Conservation (phyloP, 2,113 vertebrate genomes). For the Chaetorhynchus papuensis region DNA sequence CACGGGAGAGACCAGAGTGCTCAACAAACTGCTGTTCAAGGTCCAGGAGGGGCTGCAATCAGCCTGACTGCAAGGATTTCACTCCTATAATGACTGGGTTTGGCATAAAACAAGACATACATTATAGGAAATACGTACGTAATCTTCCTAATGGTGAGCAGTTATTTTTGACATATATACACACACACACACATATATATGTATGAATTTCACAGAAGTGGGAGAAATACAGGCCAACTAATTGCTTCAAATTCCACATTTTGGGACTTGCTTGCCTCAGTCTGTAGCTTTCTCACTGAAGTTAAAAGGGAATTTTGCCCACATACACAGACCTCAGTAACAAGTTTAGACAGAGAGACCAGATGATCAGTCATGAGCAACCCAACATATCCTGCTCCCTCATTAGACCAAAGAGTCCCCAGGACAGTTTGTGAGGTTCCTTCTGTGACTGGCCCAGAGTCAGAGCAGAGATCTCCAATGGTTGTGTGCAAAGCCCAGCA, state of each 20-base stretch:
- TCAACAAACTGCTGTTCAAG: neutral
- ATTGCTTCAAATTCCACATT: neutral
- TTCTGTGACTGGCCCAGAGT: neutral
- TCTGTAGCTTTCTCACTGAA: neutral
- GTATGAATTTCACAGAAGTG: neutral
- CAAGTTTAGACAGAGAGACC: neutral
- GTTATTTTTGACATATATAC: neutral
- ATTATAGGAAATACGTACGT: neutral
- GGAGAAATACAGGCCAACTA: neutral
- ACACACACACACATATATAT: neutral
- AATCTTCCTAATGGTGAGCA: neutral
- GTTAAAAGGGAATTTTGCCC: neutral
- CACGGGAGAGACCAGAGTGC: neutral
- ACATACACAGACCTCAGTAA: neutral
- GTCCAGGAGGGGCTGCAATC: neutral
- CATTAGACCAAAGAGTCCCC: neutral
- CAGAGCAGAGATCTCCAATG: too few relatives aligned
- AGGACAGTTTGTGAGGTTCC: neutral
- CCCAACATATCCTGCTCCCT: neutral
- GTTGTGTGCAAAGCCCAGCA: neutral
- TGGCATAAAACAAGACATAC: neutral
- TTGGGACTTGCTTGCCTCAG: neutral
- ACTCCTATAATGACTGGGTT: neutral
- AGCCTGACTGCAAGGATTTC: neutral
- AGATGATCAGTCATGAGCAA: neutral